Conservation (phyloP, 2,113 vertebrate species). For the Cyphomyrus plagiostoma region DNA sequence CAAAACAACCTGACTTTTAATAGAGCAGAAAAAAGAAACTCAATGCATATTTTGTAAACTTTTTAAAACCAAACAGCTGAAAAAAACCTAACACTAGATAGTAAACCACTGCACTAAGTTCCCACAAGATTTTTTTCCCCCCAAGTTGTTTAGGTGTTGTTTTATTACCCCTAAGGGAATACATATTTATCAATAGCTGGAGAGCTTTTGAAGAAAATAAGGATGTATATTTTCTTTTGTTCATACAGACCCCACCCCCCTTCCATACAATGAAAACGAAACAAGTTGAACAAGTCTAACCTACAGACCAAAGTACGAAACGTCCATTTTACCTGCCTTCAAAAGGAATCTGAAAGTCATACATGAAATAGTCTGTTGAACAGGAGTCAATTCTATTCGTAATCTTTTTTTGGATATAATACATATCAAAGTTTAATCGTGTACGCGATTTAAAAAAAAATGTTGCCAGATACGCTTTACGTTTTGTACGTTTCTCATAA, state of each 20-base stretch:
- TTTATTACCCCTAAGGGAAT: not conserved
- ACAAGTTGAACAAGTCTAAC: not conserved
- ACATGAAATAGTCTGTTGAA: not conserved
- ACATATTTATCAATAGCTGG: not conserved
- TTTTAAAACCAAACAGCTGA: not conserved
- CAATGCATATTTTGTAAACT: not conserved
- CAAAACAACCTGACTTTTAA: not conserved
- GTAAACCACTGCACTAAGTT: not conserved
- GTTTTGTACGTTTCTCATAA: not conserved
- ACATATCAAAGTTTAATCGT: not conserved
- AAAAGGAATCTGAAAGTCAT: not conserved
- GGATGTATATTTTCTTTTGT: not conserved
- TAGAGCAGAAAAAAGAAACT: not conserved
- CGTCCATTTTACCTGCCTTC: not conserved
- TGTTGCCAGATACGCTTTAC: not conserved
- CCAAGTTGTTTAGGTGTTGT: not conserved
- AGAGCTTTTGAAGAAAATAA: not conserved
- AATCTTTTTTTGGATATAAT: not conserved
- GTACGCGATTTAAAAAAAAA: not conserved
- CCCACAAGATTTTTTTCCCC: not conserved
- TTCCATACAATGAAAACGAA: constrained; percentile 6
- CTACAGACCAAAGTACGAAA: not conserved
- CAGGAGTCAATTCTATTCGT: not conserved
- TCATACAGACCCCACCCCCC: not conserved
- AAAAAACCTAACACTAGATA: not conserved